These are phyloP conservation scores for Eupeodes latifasciatus DNA, from an alignment of 2,888 invertebrate species.

Conservation along the genomic window DNA sequence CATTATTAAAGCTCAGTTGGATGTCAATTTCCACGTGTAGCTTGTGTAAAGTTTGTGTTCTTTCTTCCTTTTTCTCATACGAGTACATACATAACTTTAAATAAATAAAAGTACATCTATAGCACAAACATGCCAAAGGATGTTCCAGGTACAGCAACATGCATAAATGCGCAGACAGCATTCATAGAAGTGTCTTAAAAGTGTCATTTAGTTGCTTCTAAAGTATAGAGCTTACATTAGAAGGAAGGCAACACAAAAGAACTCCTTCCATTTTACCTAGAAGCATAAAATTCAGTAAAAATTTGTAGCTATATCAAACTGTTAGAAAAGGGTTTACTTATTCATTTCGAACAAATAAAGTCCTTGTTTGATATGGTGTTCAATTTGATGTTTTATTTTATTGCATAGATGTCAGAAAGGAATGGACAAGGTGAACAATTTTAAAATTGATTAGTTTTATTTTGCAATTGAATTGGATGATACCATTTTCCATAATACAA, in stretches of 20 bases:
- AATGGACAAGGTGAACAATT: no score
- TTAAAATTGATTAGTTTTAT: no score
- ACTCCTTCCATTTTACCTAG: background rate
- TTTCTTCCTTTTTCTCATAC: conserved; percentile 28
- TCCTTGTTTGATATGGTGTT: conserved; percentile 70
- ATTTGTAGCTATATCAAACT: conserved; percentile 3
- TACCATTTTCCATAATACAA: no score
- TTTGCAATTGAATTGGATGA: no score
- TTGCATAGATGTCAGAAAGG: conserved; percentile 13
- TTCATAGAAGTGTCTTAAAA: conserved; percentile 72
- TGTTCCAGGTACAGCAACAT: conserved; percentile 20
- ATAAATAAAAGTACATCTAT: background rate
- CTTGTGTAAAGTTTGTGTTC: conserved; percentile 57
- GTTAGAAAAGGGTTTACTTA: conserved; percentile 35
- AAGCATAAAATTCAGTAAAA: background rate
- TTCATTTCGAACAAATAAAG: conserved; percentile 65
- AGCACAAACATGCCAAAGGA: conserved; percentile 22
- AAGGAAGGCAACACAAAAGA: no score
- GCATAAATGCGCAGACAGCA: conserved; percentile 66
- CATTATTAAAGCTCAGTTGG: conserved; percentile 72
- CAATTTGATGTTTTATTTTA: conserved; percentile 65
- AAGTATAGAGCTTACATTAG: conserved; percentile 24
- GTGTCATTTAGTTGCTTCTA: conserved; percentile 66
- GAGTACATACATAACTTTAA: no score
- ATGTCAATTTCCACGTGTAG: conserved; percentile 70